Conservation (phyloP, 30 jellyfish, hydroid and myxozoan species). For the Nemopilema nomurai region DNA sequence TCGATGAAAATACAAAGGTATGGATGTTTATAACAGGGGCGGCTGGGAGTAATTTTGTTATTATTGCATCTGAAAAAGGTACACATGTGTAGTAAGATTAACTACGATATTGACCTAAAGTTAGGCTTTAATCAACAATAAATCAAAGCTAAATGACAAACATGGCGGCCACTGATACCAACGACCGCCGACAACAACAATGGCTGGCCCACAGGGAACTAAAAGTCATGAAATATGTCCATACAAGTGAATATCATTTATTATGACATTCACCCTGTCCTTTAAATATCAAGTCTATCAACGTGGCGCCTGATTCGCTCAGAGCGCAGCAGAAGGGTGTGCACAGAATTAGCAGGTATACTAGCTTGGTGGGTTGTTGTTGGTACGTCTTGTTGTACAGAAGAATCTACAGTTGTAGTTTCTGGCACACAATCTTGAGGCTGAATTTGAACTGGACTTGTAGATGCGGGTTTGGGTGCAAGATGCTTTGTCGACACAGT, state of each 20-base stretch:
- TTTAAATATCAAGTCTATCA: conserved; percentile 6
- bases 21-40: too few species aligned
- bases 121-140: conserved; percentile 13
- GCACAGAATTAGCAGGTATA: neutral
- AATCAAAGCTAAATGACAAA: conserved; percentile 7
- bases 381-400: conserved; percentile 13
- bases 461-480: conserved; percentile 24
- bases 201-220: conserved; percentile 7
- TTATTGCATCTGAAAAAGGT: too few species aligned
- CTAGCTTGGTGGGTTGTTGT: neutral
- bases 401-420: conserved; percentile 18
- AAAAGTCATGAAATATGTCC: neutral
- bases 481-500: conserved; percentile 18
- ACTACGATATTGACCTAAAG: conserved; percentile 14
- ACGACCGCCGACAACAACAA: conserved; percentile 3
- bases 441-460: conserved; percentile 11
- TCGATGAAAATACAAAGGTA: too few species aligned
- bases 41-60: too few species aligned
- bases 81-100: neutral
- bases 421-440: conserved; percentile 22
- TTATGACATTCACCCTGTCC: conserved; percentile 19
- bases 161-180: neutral
- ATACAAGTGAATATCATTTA: conserved; percentile 5
- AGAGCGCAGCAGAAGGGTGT: conserved; percentile 8
- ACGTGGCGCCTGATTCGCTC: conserved; percentile 11